phyloP scores from a whole-genome alignment of 2,797 vertebrate species.

The Cygnus olor region DNA sequence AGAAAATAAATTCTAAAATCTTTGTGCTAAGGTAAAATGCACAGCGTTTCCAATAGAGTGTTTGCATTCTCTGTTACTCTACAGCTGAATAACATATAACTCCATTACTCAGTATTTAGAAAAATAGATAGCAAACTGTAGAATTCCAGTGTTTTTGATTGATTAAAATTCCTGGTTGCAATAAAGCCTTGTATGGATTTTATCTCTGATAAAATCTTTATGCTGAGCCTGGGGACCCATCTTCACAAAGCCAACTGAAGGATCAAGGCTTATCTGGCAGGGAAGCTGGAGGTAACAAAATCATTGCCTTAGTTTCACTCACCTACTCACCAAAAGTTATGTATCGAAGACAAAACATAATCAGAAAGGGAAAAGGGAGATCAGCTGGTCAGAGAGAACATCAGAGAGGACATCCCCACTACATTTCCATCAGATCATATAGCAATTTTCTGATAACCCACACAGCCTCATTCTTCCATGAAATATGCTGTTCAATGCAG shows the following conservation, averaged over 20 bases:
- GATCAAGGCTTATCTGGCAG: neutral
- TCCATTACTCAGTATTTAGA: neutral
- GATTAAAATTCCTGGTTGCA: neutral
- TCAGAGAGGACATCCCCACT: neutral
- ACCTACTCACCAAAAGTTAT: neutral
- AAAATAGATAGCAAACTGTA: neutral
- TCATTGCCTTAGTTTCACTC: neutral
- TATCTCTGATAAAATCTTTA: too few species aligned
- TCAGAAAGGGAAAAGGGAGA: neutral
- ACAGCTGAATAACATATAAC: neutral
- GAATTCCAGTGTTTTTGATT: neutral
- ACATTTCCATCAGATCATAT: neutral
- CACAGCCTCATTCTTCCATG: neutral
- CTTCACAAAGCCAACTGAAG: neutral
- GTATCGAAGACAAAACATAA: neutral
- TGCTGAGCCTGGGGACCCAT: neutral
- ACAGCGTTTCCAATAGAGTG: neutral
- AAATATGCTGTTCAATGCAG: neutral
- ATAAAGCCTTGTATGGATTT: neutral
- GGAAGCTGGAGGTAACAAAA: neutral
- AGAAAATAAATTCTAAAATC: neutral
- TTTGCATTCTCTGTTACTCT: neutral
- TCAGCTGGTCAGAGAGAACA: neutral
- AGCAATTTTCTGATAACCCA: neutral
- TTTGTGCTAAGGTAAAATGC: accelerated